Conservation (phyloP, 64 coral and sea anemone genomes). For the Montipora foliosa region DNA sequence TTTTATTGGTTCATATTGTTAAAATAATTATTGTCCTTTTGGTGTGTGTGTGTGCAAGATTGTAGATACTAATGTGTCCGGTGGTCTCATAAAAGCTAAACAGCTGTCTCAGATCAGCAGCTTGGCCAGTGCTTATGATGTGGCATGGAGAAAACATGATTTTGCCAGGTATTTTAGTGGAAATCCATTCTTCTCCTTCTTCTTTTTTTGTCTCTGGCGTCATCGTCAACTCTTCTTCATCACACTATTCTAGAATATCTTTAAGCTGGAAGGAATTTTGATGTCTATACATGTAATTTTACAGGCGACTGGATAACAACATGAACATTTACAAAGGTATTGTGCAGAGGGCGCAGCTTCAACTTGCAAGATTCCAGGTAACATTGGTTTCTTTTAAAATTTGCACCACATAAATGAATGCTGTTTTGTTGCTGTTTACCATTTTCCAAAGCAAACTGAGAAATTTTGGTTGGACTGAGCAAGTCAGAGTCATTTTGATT, state of each 20-base stretch:
- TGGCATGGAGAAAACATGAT: conserved; percentile 98
- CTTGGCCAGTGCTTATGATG: conserved; percentile 92
- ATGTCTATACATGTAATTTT: no score
- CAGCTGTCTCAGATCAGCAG: conserved; percentile 83
- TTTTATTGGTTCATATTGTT: no score
- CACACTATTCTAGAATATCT: background rate
- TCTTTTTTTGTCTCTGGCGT: background rate
- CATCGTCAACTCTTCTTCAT: background rate
- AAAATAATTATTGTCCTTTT: background rate
- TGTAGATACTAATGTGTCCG: conserved; percentile 84
- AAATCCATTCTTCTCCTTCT: background rate
- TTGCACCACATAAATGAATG: no score
- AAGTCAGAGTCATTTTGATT: no score
- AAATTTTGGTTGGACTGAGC: no score
- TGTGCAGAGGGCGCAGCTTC: conserved; percentile 95
- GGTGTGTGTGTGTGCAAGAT: conserved; percentile 37
- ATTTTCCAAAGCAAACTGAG: no score
- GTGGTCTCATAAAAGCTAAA: conserved; percentile 73
- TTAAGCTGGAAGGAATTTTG: background rate
- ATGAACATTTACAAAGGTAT: conserved; percentile 92
- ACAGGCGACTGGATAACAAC: conserved; percentile 95
- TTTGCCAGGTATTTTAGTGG: conserved; percentile 81
- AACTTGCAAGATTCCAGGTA: conserved; percentile 98
- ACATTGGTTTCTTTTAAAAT: background rate
- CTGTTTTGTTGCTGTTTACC: no score